Evolutionary conservation across 2,113 vertebrate genomes (phyloP).

Genomic region (Sterrhoptilus dennistouni): DNA sequence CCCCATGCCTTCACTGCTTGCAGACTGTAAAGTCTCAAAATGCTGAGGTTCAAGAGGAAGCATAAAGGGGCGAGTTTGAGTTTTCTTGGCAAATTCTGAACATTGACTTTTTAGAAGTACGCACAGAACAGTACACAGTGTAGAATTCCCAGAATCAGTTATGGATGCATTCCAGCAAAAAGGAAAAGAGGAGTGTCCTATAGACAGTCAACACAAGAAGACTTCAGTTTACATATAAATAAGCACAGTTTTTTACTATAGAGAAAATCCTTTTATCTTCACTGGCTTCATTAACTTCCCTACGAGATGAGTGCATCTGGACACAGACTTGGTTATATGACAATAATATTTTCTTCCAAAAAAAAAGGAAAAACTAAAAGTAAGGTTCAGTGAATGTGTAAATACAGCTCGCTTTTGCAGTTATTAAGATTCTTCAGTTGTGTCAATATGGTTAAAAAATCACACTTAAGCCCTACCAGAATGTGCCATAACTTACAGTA

Average conservation of each 20-base stretch:
- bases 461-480: background rate
- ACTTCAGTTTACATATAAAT: background rate
- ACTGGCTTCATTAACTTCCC: background rate
- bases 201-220: background rate
- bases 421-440: background rate
- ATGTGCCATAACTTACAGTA: background rate
- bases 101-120: background rate
- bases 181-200: background rate
- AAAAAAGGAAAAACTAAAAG: background rate
- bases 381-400: background rate
- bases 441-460: background rate
- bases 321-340: background rate
- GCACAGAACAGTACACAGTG: background rate
- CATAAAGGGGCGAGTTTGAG: background rate
- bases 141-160: background rate
- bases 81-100: background rate
- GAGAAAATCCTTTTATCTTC: background rate
- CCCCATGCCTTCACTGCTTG: background rate
- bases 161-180: background rate
- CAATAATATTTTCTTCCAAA: background rate
- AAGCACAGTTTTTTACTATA: background rate
- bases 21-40: background rate
- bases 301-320: background rate
- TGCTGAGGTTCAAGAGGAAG: background rate
- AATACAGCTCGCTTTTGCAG: background rate